Evolutionary conservation across 2,113 vertebrate genomes (phyloP).

Genomic region (Malaclemys terrapin): DNA sequence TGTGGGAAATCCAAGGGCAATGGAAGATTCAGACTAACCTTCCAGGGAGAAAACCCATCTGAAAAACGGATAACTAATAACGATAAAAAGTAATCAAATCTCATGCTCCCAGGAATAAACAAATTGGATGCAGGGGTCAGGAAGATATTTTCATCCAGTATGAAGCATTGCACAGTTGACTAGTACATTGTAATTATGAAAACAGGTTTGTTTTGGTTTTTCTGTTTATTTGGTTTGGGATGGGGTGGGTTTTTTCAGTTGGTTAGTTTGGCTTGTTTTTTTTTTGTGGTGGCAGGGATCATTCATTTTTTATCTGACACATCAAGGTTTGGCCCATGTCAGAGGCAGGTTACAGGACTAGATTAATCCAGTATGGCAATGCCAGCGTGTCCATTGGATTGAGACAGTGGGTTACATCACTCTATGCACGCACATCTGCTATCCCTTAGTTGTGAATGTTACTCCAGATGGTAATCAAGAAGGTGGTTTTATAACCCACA

Average conservation of each 20-base stretch:
- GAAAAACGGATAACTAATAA: slow-evolving; percentile 69
- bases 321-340: not conserved
- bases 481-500: slow-evolving; percentile 82
- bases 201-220: not conserved
- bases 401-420: slow-evolving; percentile 66
- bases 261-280: not conserved
- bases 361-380: slow-evolving; percentile 46
- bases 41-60: slow-evolving; percentile 28
- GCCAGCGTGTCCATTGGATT: slow-evolving; percentile 62
- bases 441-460: slow-evolving; percentile 79
- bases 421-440: slow-evolving; percentile 75
- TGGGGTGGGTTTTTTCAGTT: not conserved
- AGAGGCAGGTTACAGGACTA: slow-evolving; percentile 4
- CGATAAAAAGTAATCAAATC: slow-evolving; percentile 67
- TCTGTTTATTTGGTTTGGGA: not conserved
- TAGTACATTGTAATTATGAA: slow-evolving; percentile 49
- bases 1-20: slow-evolving; percentile 15
- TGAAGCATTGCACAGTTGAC: slow-evolving; percentile 61
- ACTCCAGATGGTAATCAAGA: slow-evolving; percentile 82
- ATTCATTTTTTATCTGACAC: slow-evolving; percentile 38
- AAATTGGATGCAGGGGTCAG: slow-evolving; percentile 72
- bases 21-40: slow-evolving; percentile 62
- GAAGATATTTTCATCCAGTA: slow-evolving; percentile 67
- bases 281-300: not conserved
- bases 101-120: slow-evolving; percentile 66